These are phyloP conservation scores for Tipula lateralis DNA, from an alignment of 2,888 invertebrate genomes.

Conservation along the genomic window DNA sequence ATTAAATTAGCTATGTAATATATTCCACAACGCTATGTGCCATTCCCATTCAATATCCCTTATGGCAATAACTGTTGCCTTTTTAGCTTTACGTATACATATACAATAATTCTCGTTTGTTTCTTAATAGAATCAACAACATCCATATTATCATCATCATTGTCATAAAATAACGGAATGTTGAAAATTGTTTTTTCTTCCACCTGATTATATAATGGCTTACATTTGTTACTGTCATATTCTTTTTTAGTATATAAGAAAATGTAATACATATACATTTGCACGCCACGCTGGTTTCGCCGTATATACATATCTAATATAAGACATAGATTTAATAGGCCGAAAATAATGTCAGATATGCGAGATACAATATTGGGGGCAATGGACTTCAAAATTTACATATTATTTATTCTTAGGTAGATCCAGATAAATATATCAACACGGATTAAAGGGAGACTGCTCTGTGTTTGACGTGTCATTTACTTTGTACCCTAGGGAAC, in stretches of 20 bases:
- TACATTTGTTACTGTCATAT: neutral
- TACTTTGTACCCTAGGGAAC: too few relatives aligned
- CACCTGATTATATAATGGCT: neutral
- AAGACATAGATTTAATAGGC: neutral
- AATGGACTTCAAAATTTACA: neutral
- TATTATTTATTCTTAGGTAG: too few relatives aligned
- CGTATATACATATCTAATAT: neutral
- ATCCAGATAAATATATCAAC: too few relatives aligned
- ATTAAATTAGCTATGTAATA: conserved; percentile 3
- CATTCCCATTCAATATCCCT: neutral
- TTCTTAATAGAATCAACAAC: neutral
- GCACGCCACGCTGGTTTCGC: neutral
- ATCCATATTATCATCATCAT: neutral
- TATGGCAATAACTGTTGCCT: conserved; percentile 9
- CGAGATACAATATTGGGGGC: neutral
- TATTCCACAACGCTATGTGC: neutral
- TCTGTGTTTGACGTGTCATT: too few relatives aligned
- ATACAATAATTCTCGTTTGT: neutral
- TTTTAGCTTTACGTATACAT: neutral
- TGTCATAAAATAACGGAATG: neutral
- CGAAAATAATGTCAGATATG: neutral
- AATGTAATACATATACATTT: neutral
- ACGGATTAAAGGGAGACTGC: too few relatives aligned
- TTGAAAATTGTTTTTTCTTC: neutral
- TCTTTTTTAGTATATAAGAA: neutral